phyloP scores from a whole-genome alignment of 2,797 vertebrate genomes.

The Myotis daubentonii region DNA sequence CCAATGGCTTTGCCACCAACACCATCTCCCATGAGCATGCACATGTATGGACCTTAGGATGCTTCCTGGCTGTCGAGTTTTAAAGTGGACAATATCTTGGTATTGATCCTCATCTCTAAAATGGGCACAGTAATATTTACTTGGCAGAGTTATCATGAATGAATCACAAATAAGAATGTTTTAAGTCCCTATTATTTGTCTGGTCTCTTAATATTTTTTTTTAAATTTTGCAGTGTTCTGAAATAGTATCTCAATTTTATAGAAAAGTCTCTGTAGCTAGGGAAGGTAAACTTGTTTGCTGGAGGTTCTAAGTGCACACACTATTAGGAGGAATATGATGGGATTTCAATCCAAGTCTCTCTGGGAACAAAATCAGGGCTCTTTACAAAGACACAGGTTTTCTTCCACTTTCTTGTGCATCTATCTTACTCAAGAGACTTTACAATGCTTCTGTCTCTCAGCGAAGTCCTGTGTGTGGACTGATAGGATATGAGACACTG shows the following conservation, averaged over 20 bases:
- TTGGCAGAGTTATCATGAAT: background rate
- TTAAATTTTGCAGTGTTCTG: background rate
- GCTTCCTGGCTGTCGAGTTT: background rate
- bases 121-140: background rate
- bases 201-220: background rate
- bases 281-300: background rate
- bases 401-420: background rate
- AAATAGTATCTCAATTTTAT: background rate
- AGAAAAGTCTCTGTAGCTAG: background rate
- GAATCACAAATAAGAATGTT: background rate
- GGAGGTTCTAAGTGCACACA: background rate
- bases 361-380: background rate
- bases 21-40: background rate
- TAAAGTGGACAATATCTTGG: background rate
- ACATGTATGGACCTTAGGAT: background rate
- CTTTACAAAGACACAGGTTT: background rate
- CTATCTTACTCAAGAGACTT: background rate
- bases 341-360: conserved; percentile 25
- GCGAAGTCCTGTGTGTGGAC: background rate
- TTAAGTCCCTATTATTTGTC: background rate
- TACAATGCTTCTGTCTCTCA: background rate
- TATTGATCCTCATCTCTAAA: background rate
- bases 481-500: background rate
- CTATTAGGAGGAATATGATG: background rate
- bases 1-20: background rate